Percentiles rank a stretch among this genome's conserved stretches.
phyloP scores from a whole-genome alignment of 2,113 vertebrate genomes.

The Andinoacara biseriatus region DNA sequence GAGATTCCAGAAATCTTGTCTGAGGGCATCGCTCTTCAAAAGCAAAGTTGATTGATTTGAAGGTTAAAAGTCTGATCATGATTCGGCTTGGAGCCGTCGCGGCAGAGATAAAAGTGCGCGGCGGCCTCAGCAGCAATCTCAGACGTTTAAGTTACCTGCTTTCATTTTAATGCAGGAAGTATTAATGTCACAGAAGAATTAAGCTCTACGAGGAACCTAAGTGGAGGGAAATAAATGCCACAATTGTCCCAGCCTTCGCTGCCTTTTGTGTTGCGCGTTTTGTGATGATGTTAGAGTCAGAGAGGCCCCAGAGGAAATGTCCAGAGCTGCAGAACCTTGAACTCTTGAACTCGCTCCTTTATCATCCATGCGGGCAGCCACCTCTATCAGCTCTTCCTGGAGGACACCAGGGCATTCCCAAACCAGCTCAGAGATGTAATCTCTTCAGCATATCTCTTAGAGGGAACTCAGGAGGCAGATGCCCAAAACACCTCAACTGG shows the following conservation, averaged over 20 bases:
- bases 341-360: slow-evolving; percentile 27
- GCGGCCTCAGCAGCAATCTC: not conserved
- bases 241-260: slow-evolving; percentile 5
- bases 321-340: slow-evolving; percentile 24
- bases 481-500: not conserved
- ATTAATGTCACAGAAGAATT: slow-evolving; percentile 36
- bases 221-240: slow-evolving; percentile 10
- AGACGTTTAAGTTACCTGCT: not conserved
- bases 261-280: slow-evolving; percentile 16
- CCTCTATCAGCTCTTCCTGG: not conserved
- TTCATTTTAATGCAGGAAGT: slow-evolving; percentile 23
- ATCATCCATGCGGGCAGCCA: not conserved
- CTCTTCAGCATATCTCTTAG: not conserved
- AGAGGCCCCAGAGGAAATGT: slow-evolving; percentile 33
- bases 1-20: slow-evolving; percentile 23
- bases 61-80: slow-evolving; percentile 6
- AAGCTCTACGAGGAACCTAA: slow-evolving; percentile 1
- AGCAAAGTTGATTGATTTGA: slow-evolving; percentile 7
- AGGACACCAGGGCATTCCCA: not conserved
- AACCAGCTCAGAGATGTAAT: not conserved
- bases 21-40: not conserved
- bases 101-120: not conserved
- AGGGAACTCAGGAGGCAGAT: not conserved
- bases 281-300: slow-evolving; percentile 20
- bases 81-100: not conserved